Percentiles rank a stretch among this genome's conserved stretches.
These are phyloP conservation scores for Anseranas semipalmata DNA, from an alignment of 2,113 vertebrate species.

Conservation along the genomic window DNA sequence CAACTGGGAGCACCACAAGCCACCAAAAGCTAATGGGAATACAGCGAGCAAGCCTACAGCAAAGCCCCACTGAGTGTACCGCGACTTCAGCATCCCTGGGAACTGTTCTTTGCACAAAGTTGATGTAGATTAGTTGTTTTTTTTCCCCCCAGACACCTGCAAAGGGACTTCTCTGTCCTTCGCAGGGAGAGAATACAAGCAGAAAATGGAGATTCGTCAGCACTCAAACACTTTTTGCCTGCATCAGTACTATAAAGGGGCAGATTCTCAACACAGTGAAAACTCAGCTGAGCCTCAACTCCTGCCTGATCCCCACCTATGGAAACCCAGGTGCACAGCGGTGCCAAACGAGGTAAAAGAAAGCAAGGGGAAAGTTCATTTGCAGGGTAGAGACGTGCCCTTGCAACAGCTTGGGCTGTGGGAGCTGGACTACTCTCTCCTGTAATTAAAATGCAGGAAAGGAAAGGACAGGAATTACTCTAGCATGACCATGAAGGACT, in stretches of 20 bases:
- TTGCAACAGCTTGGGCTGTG: neutral
- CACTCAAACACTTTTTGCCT: neutral
- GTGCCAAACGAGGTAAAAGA: neutral
- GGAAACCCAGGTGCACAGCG: neutral
- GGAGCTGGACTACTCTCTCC: neutral
- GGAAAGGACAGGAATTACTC: neutral
- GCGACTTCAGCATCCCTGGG: neutral
- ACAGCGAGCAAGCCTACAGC: neutral
- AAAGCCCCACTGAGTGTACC: accelerated
- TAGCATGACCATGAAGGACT: neutral
- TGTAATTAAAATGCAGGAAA: neutral
- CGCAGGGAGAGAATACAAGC: neutral
- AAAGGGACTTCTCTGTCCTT: neutral
- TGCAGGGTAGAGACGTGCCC: neutral
- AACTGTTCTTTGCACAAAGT: neutral
- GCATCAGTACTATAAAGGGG: neutral
- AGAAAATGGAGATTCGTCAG: neutral
- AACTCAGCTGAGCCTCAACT: neutral
- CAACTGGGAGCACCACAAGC: neutral
- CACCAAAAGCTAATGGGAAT: neutral
- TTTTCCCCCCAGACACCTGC: neutral
- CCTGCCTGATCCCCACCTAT: neutral
- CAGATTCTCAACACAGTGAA: neutral
- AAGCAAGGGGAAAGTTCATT: neutral
- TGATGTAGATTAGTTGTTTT: neutral